Evolutionary conservation across 2,888 invertebrate genomes (phyloP).

Genomic region (Drosophila fungiperda): DNA sequence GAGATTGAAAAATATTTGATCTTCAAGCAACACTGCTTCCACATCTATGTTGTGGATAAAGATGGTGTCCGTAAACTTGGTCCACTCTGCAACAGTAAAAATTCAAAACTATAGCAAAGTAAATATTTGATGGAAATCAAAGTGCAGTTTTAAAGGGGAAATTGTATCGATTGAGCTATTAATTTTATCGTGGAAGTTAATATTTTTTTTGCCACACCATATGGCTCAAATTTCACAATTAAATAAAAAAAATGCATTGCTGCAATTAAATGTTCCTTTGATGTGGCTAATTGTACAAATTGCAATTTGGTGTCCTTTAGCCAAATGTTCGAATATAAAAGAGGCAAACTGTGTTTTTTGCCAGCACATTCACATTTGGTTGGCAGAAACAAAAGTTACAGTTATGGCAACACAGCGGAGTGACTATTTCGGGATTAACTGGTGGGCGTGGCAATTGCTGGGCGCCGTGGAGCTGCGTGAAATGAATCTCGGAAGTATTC

Average conservation of each 20-base stretch:
- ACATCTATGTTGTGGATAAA: conserved; percentile 92
- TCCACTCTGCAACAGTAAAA: not conserved
- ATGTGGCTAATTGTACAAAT: conserved; percentile 44
- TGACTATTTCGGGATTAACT: conserved; percentile 38
- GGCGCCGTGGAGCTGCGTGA: conserved; percentile 44
- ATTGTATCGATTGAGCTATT: not conserved
- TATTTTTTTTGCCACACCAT: not conserved
- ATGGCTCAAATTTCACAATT: conserved; percentile 19
- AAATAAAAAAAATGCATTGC: not conserved
- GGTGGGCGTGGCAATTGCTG: conserved; percentile 37
- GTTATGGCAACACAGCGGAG: conserved; percentile 17
- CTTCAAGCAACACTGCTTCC: conserved; percentile 94
- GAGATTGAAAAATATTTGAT: conserved; percentile 95
- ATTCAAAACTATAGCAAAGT: not conserved
- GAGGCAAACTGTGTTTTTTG: not conserved
- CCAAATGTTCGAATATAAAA: conserved; percentile 42
- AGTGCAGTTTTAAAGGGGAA: not conserved
- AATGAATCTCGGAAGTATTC: not conserved
- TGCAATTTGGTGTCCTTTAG: not conserved
- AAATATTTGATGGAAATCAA: not conserved
- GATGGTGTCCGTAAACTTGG: conserved; percentile 89
- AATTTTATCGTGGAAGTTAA: no score
- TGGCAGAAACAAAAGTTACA: no score
- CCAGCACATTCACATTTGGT: conserved; percentile 6
- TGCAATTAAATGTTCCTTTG: conserved; percentile 50